Evolutionary conservation across 2,797 vertebrate genomes (phyloP), one percentile per base, ranked within the genome.

Genomic region (Ceyx erithaca): DNA sequence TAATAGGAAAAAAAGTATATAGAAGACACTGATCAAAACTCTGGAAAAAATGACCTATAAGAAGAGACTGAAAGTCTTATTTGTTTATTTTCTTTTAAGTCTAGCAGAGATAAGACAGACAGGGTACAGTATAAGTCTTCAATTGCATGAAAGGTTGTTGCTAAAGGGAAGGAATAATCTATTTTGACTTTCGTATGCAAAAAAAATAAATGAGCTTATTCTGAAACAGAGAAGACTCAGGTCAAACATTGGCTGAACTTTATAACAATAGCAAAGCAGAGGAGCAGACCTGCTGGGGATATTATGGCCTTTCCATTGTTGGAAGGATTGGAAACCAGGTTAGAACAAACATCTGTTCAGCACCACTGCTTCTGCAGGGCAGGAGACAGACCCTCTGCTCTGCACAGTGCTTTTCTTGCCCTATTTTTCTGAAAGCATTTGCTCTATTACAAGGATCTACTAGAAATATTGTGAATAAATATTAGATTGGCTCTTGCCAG

Each of bases 161-260:
- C 21, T 59, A 54, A 89, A 89, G 69, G 58, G 40, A 87, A 89
- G 37, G 17, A 94, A 83, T 61, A 78, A 91, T 58, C 26, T 71
- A 40, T 66, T 93, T 52, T 43, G 66, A 16, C n/a, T 81, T 89
- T 81, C 40, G 55, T 20, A 79, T 14, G 20, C 20, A 82, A 67
- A 89, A 72, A 72, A 72, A 80, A 20, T 14, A 85, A 85, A 76
- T 14, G 51, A 84, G 8, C 57, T 83, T 86, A 52, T 72, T 84
- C 18, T 67, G 55, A 90, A 76, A 84, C 17, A 55, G 35, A 10
- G 14, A 89, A 80, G 46, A 35, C 26, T 57, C 2, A 0, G 31
- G 51, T 76, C 71, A 94, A 92, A 66, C 37, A 77, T 55, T 45
- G 86, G 21, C 30, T 84, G 70, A 86, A 86, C 87, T 81, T 90